A percentile compares a stretch with the other conserved stretches of the same genome.
These are phyloP conservation scores for Callionymus lyra DNA, from an alignment of 2,113 vertebrate species.

Conservation along the genomic window DNA sequence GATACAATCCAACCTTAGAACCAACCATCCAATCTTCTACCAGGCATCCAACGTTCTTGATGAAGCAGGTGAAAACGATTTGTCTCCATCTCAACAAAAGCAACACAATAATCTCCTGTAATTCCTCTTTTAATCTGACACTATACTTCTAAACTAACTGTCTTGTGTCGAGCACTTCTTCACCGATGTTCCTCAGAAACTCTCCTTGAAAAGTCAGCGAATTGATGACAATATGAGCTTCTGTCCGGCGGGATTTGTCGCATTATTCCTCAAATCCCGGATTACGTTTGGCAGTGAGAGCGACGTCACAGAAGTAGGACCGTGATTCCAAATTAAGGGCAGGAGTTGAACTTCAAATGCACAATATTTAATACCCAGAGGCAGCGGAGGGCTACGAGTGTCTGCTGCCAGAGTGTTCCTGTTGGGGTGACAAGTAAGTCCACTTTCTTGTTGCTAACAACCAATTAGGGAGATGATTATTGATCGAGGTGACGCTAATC, in stretches of 20 bases:
- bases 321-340: constrained; percentile 28
- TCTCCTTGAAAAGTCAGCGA: constrained; percentile 11
- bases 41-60: no score
- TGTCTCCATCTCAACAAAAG: no score
- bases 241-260: constrained; percentile 13
- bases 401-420: constrained; percentile 29
- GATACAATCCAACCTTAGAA: no score
- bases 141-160: no score
- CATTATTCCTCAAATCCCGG: constrained; percentile 20
- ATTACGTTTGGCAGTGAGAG: constrained; percentile 24
- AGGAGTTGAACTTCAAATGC: constrained; percentile 23
- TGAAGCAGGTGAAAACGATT: no score
- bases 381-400: constrained; percentile 19
- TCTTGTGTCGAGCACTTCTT: neutral
- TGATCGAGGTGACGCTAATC: constrained; percentile 63
- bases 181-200: neutral
- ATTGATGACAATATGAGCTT: constrained; percentile 12
- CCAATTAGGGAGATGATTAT: constrained; percentile 71
- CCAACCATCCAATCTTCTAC: no score
- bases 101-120: no score
- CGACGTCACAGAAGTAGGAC: constrained; percentile 7
- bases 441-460: constrained; percentile 60
- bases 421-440: constrained; percentile 50
- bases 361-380: constrained; percentile 10
- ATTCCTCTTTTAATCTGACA: no score